Evolutionary conservation across 2,113 vertebrate genomes (phyloP), one percentile per base, ranked within the genome.

Genomic region (Crotalus horridus): DNA sequence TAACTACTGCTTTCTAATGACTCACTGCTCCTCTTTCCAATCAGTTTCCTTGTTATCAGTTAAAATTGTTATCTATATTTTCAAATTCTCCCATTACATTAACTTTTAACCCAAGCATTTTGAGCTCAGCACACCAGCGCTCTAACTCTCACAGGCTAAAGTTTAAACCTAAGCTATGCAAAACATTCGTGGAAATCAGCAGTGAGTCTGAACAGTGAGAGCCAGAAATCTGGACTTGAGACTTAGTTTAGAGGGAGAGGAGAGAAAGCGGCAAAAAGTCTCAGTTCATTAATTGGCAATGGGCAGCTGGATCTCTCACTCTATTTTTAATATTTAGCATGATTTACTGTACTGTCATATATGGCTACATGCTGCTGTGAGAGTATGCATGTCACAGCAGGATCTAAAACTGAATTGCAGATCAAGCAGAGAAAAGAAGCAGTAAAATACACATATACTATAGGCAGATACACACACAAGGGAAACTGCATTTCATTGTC

Each of bases 391-490:
- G 53, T 23, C 55, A 43, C 39, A 55, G 90, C 89, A 95, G 94
- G 94, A 94, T 88, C 96, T 55, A 85, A 91, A 95, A 95, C 81
- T 91, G 94, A 95, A 96, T 92, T 96, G 94, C 94, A 94, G 94
- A 96, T 94, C 91, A 96, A 96, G 93, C 85, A 89, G 93, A 96
- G 95, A 93, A 95, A 96, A 95, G 88, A 96, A 94, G 95, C 89
- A 96, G 91, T 93, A 94, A 96, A 96, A 95, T 93, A 93, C 95
- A 96, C 94, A 94, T 94, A 90, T 55, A 51, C 48, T 9, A 8
- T 51, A 93, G 96, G 95, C 87, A 93, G 93, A 89, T 81, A 0
- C 90, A 92, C 96, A 96, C 96, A 93, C 90, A 94, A 95, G 95
- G 92, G 94, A 96, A 94, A 95, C 91, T 3, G 92, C 23, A 91